phyloP scores from a whole-genome alignment of 1,140 invertebrate species.

The Euwallacea fornicatus region DNA sequence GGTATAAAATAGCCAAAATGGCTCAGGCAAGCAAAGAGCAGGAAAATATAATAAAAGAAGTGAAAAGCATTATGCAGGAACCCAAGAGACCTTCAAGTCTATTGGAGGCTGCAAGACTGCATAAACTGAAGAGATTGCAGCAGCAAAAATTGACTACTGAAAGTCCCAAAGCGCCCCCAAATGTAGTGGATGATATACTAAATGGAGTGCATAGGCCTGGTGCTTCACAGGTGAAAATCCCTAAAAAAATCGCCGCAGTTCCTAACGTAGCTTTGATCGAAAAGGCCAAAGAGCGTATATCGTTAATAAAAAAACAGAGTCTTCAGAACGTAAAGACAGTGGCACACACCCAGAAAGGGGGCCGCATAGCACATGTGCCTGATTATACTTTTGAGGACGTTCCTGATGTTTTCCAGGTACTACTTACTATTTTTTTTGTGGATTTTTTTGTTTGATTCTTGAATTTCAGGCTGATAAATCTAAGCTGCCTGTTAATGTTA shows the following conservation, averaged over 20 bases:
- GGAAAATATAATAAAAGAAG: slow-evolving; percentile 46
- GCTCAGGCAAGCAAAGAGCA: slow-evolving; percentile 47
- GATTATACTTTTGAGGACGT: slow-evolving; percentile 51
- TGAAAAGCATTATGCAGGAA: slow-evolving; percentile 37
- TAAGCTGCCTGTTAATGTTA: slow-evolving; percentile 81
- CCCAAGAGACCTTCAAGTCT: slow-evolving; percentile 37
- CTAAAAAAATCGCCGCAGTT: slow-evolving; percentile 62
- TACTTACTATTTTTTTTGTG: neutral
- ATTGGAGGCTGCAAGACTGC: slow-evolving; percentile 40
- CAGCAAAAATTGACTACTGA: slow-evolving; percentile 8
- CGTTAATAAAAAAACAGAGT: slow-evolving; percentile 51
- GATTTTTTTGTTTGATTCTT: neutral
- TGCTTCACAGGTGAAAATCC: slow-evolving; percentile 29
- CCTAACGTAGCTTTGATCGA: slow-evolving; percentile 62
- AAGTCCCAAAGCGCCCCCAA: slow-evolving; percentile 11
- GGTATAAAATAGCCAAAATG: slow-evolving; percentile 46
- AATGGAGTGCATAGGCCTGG: slow-evolving; percentile 40
- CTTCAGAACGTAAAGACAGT: slow-evolving; percentile 59
- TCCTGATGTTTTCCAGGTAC: slow-evolving; percentile 64
- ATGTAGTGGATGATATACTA: slow-evolving; percentile 47
- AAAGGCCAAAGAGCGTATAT: slow-evolving; percentile 61
- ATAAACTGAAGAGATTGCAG: slow-evolving; percentile 38
- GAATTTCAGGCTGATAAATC: slow-evolving; percentile 65
- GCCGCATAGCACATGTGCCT: slow-evolving; percentile 70
- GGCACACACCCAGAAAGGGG: slow-evolving; percentile 70